phyloP scores from a whole-genome alignment of 92 coral and sea anemone genomes.

The Ricordea florida region DNA sequence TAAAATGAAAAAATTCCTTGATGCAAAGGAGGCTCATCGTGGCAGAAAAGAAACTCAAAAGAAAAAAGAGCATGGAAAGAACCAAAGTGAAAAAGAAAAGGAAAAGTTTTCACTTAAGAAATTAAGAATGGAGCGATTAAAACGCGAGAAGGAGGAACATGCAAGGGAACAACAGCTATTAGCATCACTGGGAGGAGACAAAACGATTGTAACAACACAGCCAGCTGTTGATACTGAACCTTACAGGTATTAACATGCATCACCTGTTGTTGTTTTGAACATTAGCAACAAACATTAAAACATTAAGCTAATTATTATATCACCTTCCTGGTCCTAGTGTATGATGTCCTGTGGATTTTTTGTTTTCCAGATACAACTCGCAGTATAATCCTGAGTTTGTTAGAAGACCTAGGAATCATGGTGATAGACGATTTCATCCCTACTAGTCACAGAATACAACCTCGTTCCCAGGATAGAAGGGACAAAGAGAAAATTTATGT shows the following conservation, averaged over 20 bases:
- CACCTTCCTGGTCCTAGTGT: too few relatives aligned
- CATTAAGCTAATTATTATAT: too few relatives aligned
- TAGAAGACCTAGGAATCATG: slow-evolving; percentile 73
- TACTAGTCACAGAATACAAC: too few relatives aligned
- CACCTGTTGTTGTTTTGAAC: too few relatives aligned
- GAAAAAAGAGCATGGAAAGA: slow-evolving; percentile 40
- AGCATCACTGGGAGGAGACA: slow-evolving; percentile 55
- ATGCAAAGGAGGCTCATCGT: slow-evolving; percentile 40
- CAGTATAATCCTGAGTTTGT: slow-evolving; percentile 95
- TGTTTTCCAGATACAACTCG: slow-evolving; percentile 80
- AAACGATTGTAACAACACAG: neutral
- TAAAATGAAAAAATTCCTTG: slow-evolving; percentile 76
- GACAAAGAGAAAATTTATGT: too few relatives aligned
- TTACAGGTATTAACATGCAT: too few relatives aligned
- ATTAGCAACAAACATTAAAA: too few relatives aligned
- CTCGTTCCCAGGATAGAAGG: too few relatives aligned
- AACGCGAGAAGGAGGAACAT: slow-evolving; percentile 83
- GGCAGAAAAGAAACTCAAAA: slow-evolving; percentile 17
- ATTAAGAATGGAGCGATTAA: slow-evolving; percentile 84
- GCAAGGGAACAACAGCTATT: slow-evolving; percentile 73
- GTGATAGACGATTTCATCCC: slow-evolving; percentile 67
- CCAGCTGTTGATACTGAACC: too few relatives aligned
- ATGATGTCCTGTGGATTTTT: too few relatives aligned
- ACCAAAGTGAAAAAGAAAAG: slow-evolving; percentile 30
- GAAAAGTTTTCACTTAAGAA: slow-evolving; percentile 88